Base-by-base conservation (phyloP, 2,797 vertebrate species). In the Anguilla pacifica region DNA sequence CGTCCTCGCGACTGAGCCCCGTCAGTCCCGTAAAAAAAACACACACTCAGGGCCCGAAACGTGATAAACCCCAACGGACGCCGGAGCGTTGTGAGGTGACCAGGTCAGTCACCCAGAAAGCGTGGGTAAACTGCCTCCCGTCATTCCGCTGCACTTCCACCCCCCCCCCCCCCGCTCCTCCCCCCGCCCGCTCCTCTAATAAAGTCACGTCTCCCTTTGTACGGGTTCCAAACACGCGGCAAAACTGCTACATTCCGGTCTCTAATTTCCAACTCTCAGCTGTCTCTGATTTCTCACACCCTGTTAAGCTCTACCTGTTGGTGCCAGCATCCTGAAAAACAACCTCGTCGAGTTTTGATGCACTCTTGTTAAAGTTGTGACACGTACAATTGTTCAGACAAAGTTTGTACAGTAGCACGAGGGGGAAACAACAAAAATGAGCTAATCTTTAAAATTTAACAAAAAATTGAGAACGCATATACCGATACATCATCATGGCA, bases 1-100 rank as follows among this genome's bases (percentile, higher is more conserved):
- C 94, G 94, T 95, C 93, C 96, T 96, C 96, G 95, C 91, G 93
- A 95, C 79, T 87, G 95, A 94, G 95, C 94, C 95, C 94, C 90
- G 92, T 95, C 95, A 94, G 94, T 93, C 94, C 95, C 93, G 89
- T 95, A 96, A 96, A 25, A 96, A 51, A 53, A 53, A 9, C 7
- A 9, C 51, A 51, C 51, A 93, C 92, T 93, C 94, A 92, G 92
- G 90, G 93, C 93, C 91, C 91, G 87, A 91, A 92, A 92, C 91
- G 94, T 90, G 94, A 94, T 95, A 95, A 96, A 96, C 93, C 91
- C 91, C 90, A 88, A 15, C 94, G 93, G 94, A 93, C 94, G 94
- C 93, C 94, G 93, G 93, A 91, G 93, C 91, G 94, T 95, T 96
- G 11, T 74, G 70, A 31, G 28, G 70, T 74, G 70, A 74, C 10